Base-by-base conservation (phyloP, 1,140 invertebrate species). In the Achatina immaculata region DNA sequence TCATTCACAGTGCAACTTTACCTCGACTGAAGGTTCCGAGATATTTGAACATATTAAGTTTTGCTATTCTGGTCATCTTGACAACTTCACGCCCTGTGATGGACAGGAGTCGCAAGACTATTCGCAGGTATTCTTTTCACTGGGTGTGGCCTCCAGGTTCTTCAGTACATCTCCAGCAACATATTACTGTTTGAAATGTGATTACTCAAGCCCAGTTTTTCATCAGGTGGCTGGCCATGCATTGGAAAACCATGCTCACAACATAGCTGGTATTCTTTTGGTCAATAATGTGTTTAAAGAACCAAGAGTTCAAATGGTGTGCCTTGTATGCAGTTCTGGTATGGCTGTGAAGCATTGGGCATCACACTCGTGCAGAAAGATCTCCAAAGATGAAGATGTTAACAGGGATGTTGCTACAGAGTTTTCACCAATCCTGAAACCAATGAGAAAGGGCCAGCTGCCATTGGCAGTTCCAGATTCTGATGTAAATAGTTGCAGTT, bases 31-130 rank as follows among this genome's bases (percentile, higher is more conserved):
- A 73, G 43, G 43, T 1, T 6, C 71, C 9, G 71, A 73, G 48
- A 73, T 73, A 73, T 73, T 73, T 73, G 21, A 73, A 48, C 71
- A 73, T 21, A 73, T 73, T 14, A 73, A 73, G 36, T 11, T 73
- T 28, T 73, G 71, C 24, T 73, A 73, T 45, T 73, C 0, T 73
- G 71, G 71, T 34, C 34, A 51, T 24, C 71, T 73, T 43, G 71
- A 73, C 43, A 43, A 73, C 42, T 73, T 73, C 28, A 19, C 31
- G n/a, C 0, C 2, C 71, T 48, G 1, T 48, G 28, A 48, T 28
- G 16, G 16, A 2, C n/a, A 31, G 40, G 2, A 3, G 28, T 45
- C 24, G 48, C 38, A 19, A 28, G 42, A 73, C 28, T 73, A 73
- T 73, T 43, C 71, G 0, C 71, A 73, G 11, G 71, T 73, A 11